Evolutionary conservation across 2,797 vertebrate genomes (phyloP).

Genomic region (Fistularia tabacaria): DNA sequence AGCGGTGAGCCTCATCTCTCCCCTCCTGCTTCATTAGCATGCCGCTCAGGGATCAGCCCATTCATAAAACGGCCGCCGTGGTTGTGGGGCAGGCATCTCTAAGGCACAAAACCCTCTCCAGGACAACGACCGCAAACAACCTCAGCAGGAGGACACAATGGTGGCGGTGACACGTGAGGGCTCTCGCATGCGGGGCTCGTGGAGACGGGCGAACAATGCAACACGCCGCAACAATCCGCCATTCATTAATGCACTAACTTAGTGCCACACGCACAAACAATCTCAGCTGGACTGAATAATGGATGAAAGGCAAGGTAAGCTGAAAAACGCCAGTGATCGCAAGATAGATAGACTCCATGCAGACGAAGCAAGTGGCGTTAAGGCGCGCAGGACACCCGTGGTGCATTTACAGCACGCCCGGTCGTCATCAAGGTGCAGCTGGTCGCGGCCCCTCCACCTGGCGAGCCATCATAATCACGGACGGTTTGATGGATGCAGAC

Average conservation of each 20-base stretch:
- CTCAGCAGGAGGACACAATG: constrained; percentile 8
- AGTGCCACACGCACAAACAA: neutral
- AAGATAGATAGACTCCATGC: constrained; percentile 8
- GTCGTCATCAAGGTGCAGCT: too few relatives aligned
- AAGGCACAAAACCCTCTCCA: constrained; percentile 55
- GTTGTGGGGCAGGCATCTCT: constrained; percentile 43
- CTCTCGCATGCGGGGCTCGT: constrained; percentile 4
- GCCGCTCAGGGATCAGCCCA: constrained; percentile 53
- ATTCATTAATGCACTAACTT: constrained; percentile 11
- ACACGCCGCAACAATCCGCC: constrained; percentile 11
- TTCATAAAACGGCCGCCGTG: constrained; percentile 61
- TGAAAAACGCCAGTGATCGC: constrained; percentile 5
- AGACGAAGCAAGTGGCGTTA: constrained; percentile 22
- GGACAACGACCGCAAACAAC: constrained; percentile 32
- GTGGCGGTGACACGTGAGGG: constrained; percentile 17
- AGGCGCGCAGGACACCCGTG: too few relatives aligned
- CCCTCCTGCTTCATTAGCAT: constrained; percentile 47
- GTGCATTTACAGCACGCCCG: too few relatives aligned
- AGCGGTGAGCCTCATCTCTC: constrained; percentile 31
- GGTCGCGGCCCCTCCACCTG: too few relatives aligned
- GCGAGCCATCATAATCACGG: too few relatives aligned
- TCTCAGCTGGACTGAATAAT: constrained; percentile 17
- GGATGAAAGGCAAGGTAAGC: constrained; percentile 22
- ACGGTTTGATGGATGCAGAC: too few relatives aligned
- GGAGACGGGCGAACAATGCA: constrained; percentile 5